Evolutionary conservation across 2,113 vertebrate species (phyloP), one percentile per base, ranked within the genome.

Genomic region (Noctilio leporinus): DNA sequence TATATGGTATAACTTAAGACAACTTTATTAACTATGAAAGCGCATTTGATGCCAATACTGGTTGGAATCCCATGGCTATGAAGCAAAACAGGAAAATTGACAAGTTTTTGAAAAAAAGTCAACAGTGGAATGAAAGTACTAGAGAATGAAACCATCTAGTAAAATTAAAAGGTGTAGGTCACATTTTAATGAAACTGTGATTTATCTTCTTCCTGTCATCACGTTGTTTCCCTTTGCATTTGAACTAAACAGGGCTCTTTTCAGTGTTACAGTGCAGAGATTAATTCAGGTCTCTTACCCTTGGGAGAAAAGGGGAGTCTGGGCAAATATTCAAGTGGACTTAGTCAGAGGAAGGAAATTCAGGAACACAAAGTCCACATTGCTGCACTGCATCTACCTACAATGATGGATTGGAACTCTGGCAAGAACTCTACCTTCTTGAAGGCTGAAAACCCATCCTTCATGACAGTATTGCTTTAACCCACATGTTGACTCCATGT

Each of bases 41-140:
- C 22, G 14, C 75, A 73, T 57, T 30, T 65, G 45, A 47, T 89
- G 26, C 17, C 12, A 57, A 4, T 26, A 30, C 24, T 69, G 20
- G 24, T 55, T 83, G n/a, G 35, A 92, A 57, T 91, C 43, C 51
- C 9, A 33, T 76, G 17, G n/a, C 11, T 73, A 24, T 19, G 65
- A 76, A 45, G 28, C 11, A 83, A 72, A 81, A 45, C 26, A 47
- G 40, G 55, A 83, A 91, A 78, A 49, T 0, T n/a, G 19, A 53
- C 73, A n/a, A 82, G n/a, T 78, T 72, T 73, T 33, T 81, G 20
- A 40, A 86, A 94, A 38, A 62, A 62, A 76, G 28, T 53, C 33
- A 84, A 30, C 38, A 8, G n/a, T 67, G 30, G 19, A 43, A 43
- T 70, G 43, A 51, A 65, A 70, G 20, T 47, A 30, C 15, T 35